Evolutionary conservation across 2,797 vertebrate species (phyloP), one percentile per base, ranked within the genome.

Genomic region (Myripristis jacobus): DNA sequence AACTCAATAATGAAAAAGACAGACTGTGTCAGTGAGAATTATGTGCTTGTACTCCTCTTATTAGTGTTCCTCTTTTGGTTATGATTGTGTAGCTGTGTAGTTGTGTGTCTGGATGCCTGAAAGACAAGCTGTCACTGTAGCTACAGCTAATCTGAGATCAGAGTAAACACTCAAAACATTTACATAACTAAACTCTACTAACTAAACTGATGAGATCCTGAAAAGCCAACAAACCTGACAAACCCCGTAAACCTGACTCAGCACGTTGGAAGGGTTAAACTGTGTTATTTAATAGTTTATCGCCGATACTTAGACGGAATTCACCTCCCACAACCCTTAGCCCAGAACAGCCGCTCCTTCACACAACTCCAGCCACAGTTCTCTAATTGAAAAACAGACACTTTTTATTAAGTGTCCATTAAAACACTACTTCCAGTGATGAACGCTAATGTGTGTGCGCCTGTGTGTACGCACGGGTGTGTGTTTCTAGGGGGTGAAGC

Each of bases 381-480:
- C 66, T 68, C 67, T 73, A 66, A 83, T 59, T 86, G 71, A 81
- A 73, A 89, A 84, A 77, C 65, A 80, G 57, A 57, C 74, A 80
- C 31, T 77, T 87, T 78, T 83, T 75, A 84, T 75, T 80, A 76
- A 77, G 81, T 86, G 78, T 79, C 69, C 57, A 80, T 79, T 78
- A 72, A 80, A 84, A 88, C 83, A 82, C 77, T 79, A 70, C 67
- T 9, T 67, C 51, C 73, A 82, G 66, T 87, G 75, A 83, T 78
- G 72, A 48, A 61, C 31, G 18, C 47, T 66, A 38, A 31, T 68
- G 9, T 56, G 15, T 59, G 22, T 47, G 46, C 48, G 53, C 81
- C 21, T 41, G 50, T 47, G 21, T 22, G 51, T 36, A 22, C 61
- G 58, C 41, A 22, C 9, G 19, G 46, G 22, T 54, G 44, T 64